Evolutionary conservation across 1,140 invertebrate genomes (phyloP).

Genomic region (Camponotus floridanus): DNA sequence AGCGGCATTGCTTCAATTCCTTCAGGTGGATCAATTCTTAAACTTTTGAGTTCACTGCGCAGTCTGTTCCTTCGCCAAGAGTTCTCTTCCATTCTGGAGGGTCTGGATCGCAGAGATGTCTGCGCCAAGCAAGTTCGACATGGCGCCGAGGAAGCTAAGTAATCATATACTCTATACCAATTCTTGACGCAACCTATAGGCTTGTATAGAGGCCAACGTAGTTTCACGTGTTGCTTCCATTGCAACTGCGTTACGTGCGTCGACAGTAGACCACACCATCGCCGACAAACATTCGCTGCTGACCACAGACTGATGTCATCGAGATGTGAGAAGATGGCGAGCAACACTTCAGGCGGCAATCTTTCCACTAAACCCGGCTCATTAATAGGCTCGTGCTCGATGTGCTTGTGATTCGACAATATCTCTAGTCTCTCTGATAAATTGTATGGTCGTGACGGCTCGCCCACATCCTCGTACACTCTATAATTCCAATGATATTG

Average conservation of each 20-base stretch:
- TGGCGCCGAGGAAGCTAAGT: conserved; percentile 85
- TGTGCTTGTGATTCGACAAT: conserved; percentile 83
- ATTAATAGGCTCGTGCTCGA: conserved; percentile 82
- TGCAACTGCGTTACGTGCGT: conserved; percentile 91
- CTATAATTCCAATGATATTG: conserved; percentile 70
- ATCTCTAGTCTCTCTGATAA: conserved; percentile 85
- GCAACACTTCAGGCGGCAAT: conserved; percentile 92
- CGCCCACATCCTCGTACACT: conserved; percentile 69
- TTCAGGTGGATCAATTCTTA: conserved; percentile 94
- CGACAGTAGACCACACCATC: conserved; percentile 93
- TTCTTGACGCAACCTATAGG: conserved; percentile 90
- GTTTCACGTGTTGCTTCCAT: conserved; percentile 92
- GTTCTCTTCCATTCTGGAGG: conserved; percentile 89
- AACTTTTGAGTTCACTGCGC: conserved; percentile 91
- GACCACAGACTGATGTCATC: conserved; percentile 97
- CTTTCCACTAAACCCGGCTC: conserved; percentile 86
- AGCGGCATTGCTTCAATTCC: conserved; percentile 95
- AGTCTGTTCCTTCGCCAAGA: conserved; percentile 92
- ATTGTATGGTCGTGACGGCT: conserved; percentile 78
- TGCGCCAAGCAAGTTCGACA: conserved; percentile 95
- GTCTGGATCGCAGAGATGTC: conserved; percentile 89
- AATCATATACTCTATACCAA: conserved; percentile 91
- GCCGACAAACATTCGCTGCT: conserved; percentile 93
- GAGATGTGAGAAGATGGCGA: conserved; percentile 95
- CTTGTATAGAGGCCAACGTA: conserved; percentile 94